Percentiles rank a stretch among this genome's conserved stretches.
Evolutionary conservation across 64 coral and sea anemone species (phyloP).

Genomic region (Pachyseris speciosa): DNA sequence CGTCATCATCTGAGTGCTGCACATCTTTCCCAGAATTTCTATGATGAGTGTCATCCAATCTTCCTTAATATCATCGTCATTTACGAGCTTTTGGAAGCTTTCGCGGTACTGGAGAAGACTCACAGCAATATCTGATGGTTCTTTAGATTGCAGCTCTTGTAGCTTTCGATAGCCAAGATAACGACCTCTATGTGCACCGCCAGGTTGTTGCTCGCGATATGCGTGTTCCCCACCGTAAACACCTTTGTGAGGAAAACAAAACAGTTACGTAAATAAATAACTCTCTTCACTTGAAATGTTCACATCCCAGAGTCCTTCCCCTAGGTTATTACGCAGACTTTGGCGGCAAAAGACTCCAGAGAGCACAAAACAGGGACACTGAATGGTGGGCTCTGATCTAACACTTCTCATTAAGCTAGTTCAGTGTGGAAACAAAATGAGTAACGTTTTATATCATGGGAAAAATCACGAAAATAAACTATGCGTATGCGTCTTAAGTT

Average conservation of each 20-base stretch:
- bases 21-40: constrained; percentile 65
- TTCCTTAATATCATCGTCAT: constrained; percentile 60
- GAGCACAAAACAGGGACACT: too few relatives aligned
- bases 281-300: neutral
- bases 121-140: constrained; percentile 56
- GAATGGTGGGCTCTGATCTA: too few relatives aligned
- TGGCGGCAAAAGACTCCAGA: too few relatives aligned
- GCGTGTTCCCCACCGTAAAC: neutral
- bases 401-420: too few relatives aligned
- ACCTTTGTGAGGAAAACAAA: neutral
- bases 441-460: too few relatives aligned
- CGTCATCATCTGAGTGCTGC: constrained; percentile 52
- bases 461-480: too few relatives aligned
- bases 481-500: too few relatives aligned
- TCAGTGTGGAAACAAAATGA: too few relatives aligned
- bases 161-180: constrained; percentile 71
- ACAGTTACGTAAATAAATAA: neutral
- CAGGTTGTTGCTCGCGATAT: neutral
- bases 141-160: constrained; percentile 8
- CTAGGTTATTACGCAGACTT: too few relatives aligned
- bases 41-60: constrained; percentile 77
- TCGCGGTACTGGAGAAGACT: constrained; percentile 54
- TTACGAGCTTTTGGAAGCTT: constrained; percentile 67
- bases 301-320: too few relatives aligned
- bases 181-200: constrained; percentile 29